phyloP scores from a whole-genome alignment of 2,113 vertebrate genomes.

The Pedetes capensis region DNA sequence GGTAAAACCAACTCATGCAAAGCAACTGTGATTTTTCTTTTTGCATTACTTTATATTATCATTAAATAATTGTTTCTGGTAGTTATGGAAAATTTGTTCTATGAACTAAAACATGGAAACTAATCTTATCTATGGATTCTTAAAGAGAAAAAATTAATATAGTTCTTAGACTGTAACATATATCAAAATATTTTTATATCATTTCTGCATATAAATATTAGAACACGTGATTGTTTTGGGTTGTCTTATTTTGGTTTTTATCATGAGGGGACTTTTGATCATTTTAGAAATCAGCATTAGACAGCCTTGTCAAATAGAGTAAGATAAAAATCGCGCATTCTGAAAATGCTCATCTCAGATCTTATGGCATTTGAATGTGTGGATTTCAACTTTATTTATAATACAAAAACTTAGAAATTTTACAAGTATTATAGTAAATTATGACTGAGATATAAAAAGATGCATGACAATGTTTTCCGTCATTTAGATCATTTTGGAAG shows the following conservation, averaged over 20 bases:
- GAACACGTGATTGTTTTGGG: slow-evolving; percentile 21
- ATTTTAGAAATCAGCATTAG: slow-evolving; percentile 74
- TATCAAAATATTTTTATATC: slow-evolving; percentile 40
- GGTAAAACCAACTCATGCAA: slow-evolving; percentile 74
- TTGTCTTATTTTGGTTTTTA: slow-evolving; percentile 42
- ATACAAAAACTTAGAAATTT: slow-evolving; percentile 63
- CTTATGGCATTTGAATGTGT: slow-evolving; percentile 31
- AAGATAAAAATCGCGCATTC: slow-evolving; percentile 73
- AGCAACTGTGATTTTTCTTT: slow-evolving; percentile 55
- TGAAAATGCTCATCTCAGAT: slow-evolving; percentile 43
- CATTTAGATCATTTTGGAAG: slow-evolving; percentile 65
- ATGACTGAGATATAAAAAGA: slow-evolving; percentile 63
- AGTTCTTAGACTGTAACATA: background rate
- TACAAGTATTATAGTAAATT: slow-evolving; percentile 48
- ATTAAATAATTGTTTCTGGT: slow-evolving; percentile 60
- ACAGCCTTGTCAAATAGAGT: slow-evolving; percentile 46
- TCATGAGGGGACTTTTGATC: slow-evolving; percentile 66
- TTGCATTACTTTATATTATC: slow-evolving; percentile 71
- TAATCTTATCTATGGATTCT: slow-evolving; percentile 65
- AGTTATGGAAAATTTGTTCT: slow-evolving; percentile 65
- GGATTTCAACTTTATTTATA: slow-evolving; percentile 69
- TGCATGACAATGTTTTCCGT: slow-evolving; percentile 62
- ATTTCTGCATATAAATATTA: slow-evolving; percentile 59
- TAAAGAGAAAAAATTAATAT: slow-evolving; percentile 62
- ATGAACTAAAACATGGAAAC: slow-evolving; percentile 67